Percentiles rank a stretch among this genome's conserved stretches.
phyloP scores from a whole-genome alignment of 37 sponge, comb jelly and placozoan species.

The Diacarnus erythraeanus region DNA sequence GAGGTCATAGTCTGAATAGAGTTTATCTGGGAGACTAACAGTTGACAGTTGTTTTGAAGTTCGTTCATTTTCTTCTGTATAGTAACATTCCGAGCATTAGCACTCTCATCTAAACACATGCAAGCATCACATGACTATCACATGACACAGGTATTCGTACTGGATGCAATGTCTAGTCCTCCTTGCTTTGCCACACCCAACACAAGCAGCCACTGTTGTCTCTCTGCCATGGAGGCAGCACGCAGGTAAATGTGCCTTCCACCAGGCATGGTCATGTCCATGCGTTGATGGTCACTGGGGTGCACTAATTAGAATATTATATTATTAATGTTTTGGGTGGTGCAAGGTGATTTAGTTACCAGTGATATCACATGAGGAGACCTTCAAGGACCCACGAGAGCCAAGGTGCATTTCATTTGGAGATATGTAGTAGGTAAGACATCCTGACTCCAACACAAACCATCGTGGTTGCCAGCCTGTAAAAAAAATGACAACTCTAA shows the following conservation, averaged over 20 bases:
- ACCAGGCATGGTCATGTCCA: slow-evolving; percentile 67
- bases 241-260: slow-evolving; percentile 68
- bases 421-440: slow-evolving; percentile 82
- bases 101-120: background rate
- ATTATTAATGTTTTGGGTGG: background rate
- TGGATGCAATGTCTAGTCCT: background rate
- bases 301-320: slow-evolving; percentile 49
- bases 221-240: slow-evolving; percentile 68
- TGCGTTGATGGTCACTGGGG: slow-evolving; percentile 57
- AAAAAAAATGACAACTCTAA: too few species aligned
- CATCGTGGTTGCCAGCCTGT: slow-evolving; percentile 92
- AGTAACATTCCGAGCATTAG: slow-evolving; percentile 8
- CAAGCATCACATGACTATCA: background rate
- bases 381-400: slow-evolving; percentile 77
- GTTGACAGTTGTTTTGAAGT: slow-evolving; percentile 62
- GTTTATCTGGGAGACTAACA: slow-evolving; percentile 52
- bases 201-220: slow-evolving; percentile 90
- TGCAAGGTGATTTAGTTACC: slow-evolving; percentile 34
- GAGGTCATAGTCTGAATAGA: slow-evolving; percentile 27
- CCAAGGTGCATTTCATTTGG: slow-evolving; percentile 74
- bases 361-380: slow-evolving; percentile 72
- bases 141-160: background rate
- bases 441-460: slow-evolving; percentile 82
- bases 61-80: slow-evolving; percentile 60
- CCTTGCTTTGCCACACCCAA: slow-evolving; percentile 74